These are phyloP conservation scores for Rhagoletis pomonella DNA, from an alignment of 1,140 invertebrate genomes.

Conservation along the genomic window DNA sequence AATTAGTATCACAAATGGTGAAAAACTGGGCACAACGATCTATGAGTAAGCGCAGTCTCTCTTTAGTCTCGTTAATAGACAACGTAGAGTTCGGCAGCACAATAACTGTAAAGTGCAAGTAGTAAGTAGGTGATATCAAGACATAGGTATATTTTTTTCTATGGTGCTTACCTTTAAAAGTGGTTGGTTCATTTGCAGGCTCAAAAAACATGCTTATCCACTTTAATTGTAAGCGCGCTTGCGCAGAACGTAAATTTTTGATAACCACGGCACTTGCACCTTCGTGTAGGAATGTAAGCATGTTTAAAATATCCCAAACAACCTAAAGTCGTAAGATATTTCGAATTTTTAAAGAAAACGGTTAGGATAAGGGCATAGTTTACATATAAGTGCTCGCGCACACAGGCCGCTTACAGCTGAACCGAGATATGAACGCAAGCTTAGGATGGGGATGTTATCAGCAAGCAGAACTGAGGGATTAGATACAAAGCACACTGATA, in stretches of 20 bases:
- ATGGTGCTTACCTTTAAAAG: constrained; percentile 58
- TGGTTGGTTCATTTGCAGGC: constrained; percentile 53
- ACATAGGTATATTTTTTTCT: background rate
- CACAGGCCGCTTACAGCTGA: too few relatives aligned
- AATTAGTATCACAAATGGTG: constrained; percentile 61
- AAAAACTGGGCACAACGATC: constrained; percentile 71
- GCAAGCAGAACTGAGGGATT: too few relatives aligned
- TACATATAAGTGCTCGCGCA: too few relatives aligned
- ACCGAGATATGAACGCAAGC: too few relatives aligned
- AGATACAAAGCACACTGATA: too few relatives aligned
- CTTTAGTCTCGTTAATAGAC: constrained; percentile 63
- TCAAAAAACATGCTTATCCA: constrained; percentile 70
- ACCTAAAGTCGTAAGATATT: constrained; percentile 58
- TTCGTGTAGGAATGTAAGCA: constrained; percentile 69
- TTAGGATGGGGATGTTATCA: too few relatives aligned
- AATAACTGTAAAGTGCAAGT: constrained; percentile 46
- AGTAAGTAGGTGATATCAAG: background rate
- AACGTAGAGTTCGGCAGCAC: constrained; percentile 60
- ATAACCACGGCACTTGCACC: constrained; percentile 65
- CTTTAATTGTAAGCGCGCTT: constrained; percentile 65
- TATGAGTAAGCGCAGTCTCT: constrained; percentile 67
- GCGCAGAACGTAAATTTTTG: constrained; percentile 66
- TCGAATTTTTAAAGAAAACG: background rate
- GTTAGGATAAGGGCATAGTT: too few relatives aligned
- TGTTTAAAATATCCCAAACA: constrained; percentile 71